phyloP scores from a whole-genome alignment of 2,797 vertebrate genomes.

The Alcedo atthis region DNA sequence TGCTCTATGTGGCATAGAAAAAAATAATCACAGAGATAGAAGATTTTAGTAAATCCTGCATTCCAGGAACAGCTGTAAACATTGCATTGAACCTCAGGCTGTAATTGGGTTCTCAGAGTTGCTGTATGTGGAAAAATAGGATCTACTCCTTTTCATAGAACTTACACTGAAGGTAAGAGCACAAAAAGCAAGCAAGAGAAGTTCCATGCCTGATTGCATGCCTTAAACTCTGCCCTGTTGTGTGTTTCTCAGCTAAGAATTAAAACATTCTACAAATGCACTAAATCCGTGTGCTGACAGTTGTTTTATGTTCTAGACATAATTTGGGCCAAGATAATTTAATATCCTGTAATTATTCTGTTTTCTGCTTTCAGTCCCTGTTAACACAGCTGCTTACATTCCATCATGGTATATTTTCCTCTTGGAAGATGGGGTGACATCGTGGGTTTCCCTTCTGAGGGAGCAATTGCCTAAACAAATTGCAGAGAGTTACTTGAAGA shows the following conservation, averaged over 20 bases:
- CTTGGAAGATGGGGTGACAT: background rate
- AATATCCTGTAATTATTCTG: rapidly evolving
- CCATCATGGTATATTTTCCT: background rate
- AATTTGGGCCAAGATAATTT: background rate
- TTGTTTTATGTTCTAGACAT: background rate
- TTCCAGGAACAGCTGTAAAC: background rate
- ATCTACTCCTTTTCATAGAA: background rate
- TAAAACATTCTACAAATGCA: conserved; percentile 15
- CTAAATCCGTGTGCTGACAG: background rate
- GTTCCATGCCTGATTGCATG: conserved; percentile 15
- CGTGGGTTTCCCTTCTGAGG: background rate
- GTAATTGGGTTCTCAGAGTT: background rate
- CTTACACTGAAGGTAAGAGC: background rate
- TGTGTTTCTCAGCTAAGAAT: conserved; percentile 56
- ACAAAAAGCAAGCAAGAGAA: conserved; percentile 7
- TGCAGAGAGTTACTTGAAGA: background rate
- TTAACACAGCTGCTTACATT: background rate
- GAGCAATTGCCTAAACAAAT: background rate
- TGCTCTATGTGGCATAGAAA: background rate
- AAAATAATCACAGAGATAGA: background rate
- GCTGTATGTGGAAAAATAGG: background rate
- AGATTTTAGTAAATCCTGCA: background rate
- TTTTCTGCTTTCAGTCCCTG: background rate
- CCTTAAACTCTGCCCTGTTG: conserved; percentile 25
- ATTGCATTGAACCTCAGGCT: background rate